These are phyloP conservation scores for Excalfactoria chinensis DNA, from an alignment of 2,113 vertebrate species.

Conservation along the genomic window DNA sequence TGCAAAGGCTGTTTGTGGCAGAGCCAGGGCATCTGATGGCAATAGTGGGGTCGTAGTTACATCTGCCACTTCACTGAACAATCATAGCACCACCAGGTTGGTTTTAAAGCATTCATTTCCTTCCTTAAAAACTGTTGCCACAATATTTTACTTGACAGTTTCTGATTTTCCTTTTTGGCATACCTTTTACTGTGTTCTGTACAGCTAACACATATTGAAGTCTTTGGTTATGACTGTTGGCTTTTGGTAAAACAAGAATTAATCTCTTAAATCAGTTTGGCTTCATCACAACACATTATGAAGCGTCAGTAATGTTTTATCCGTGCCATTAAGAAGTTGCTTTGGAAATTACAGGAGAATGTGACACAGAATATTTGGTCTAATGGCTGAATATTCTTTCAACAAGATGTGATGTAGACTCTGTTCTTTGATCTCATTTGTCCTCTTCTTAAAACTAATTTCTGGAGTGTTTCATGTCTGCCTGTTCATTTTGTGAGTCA, in stretches of 20 bases:
- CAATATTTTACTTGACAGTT: neutral
- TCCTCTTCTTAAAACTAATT: slow-evolving; percentile 74
- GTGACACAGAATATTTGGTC: slow-evolving; percentile 70
- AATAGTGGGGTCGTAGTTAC: neutral
- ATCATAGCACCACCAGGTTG: neutral
- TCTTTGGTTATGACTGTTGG: neutral
- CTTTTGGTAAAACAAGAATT: slow-evolving; percentile 37
- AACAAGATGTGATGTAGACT: slow-evolving; percentile 61
- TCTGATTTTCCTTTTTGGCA: neutral
- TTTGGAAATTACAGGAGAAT: slow-evolving; percentile 62
- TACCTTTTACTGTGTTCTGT: neutral
- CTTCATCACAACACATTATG: slow-evolving; percentile 10
- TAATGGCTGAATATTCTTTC: slow-evolving; percentile 70
- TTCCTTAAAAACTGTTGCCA: neutral
- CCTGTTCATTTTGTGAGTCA: slow-evolving; percentile 63
- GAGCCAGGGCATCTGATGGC: neutral
- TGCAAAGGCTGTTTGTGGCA: neutral
- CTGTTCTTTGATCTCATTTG: slow-evolving; percentile 73
- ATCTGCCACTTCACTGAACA: neutral
- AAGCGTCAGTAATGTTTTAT: slow-evolving; percentile 61
- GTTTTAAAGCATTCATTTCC: neutral
- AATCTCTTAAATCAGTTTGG: slow-evolving; percentile 22
- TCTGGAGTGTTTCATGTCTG: slow-evolving; percentile 69
- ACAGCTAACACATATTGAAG: neutral
- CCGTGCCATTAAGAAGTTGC: slow-evolving; percentile 54